Percentiles rank a stretch among this genome's conserved stretches.
These are phyloP conservation scores for Tiliacea citrago DNA, from an alignment of 2,888 invertebrate genomes.

Conservation along the genomic window DNA sequence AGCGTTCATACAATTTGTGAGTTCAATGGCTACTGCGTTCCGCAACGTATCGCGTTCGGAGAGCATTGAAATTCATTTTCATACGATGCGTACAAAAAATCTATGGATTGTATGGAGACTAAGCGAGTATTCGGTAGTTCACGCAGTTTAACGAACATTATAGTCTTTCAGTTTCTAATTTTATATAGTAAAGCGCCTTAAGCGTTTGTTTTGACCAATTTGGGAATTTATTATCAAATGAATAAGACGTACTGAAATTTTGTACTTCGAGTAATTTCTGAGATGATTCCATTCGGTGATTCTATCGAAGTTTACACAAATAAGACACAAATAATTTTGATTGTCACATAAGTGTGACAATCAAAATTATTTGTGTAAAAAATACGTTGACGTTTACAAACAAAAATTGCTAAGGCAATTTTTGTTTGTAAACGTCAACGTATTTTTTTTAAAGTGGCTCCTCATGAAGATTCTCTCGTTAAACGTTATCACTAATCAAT, in stretches of 20 bases:
- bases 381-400: too few relatives aligned
- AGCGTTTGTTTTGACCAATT: neutral
- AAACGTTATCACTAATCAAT: too few relatives aligned
- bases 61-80: conserved; percentile 1
- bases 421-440: too few relatives aligned
- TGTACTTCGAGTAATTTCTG: neutral
- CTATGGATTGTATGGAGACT: neutral
- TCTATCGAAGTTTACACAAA: too few relatives aligned
- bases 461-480: too few relatives aligned
- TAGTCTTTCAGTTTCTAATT: neutral
- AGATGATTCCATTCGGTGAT: neutral
- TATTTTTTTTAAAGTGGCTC: too few relatives aligned
- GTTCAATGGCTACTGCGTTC: neutral
- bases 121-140: neutral
- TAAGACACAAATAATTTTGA: too few relatives aligned
- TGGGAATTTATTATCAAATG: neutral
- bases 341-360: too few relatives aligned
- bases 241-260: neutral
- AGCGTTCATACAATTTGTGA: conserved; percentile 20
- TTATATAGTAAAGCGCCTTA: neutral
- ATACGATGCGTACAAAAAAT: neutral
- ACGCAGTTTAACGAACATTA: too few relatives aligned
- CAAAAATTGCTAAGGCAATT: too few relatives aligned
- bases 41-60: neutral
- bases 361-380: too few relatives aligned